Evolutionary conservation across 1,140 invertebrate genomes (phyloP), one percentile per base, ranked within the genome.

Genomic region (Drosophila truncata): DNA sequence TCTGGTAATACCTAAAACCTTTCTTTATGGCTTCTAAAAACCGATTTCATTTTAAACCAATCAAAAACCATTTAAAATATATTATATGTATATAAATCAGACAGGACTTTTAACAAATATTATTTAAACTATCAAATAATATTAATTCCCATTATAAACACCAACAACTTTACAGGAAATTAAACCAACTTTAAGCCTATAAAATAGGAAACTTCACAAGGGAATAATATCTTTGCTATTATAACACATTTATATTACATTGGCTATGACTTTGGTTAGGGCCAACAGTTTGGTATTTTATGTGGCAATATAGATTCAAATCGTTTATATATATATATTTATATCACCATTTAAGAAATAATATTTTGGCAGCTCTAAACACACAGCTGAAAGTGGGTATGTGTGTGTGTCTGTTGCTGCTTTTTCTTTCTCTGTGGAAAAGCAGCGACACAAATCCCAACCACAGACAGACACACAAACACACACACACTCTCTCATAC

Each of bases 391-490:
- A n/a, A n/a, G n/a, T 16, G 5, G 7, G 13, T n/a, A 5, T 13
- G 31, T 7, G 27, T 27, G 44, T 29, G 18, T 23, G 33, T 23
- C 10, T 11, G 14, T 16, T 11, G 13, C 23, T 47, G 23, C 23
- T 6, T 55, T 55, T 55, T 55, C 33, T 65, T 66, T 54, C 42
- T 54, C 63, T 27, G 37, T 14, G 62, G 62, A 31, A 25, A 35
- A 23, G 52, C 29, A 49, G 66, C 62, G 49, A 70, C 44, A 58
- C 37, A 73, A 74, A 75, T 74, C 70, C 42, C 60, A 75, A 63
- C 52, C 78, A 75, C 70, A 77, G 35, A 66, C 59, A 69, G 62
- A 50, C 20, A 39, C 35, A 59, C 55, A 78, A 23, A 20, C 25
- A 33, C n/a, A 42, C 44, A 46, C 39, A 50, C 37, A 23, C 33